phyloP scores from a whole-genome alignment of 2,888 invertebrate genomes.

The Synanthedon myopaeformis region DNA sequence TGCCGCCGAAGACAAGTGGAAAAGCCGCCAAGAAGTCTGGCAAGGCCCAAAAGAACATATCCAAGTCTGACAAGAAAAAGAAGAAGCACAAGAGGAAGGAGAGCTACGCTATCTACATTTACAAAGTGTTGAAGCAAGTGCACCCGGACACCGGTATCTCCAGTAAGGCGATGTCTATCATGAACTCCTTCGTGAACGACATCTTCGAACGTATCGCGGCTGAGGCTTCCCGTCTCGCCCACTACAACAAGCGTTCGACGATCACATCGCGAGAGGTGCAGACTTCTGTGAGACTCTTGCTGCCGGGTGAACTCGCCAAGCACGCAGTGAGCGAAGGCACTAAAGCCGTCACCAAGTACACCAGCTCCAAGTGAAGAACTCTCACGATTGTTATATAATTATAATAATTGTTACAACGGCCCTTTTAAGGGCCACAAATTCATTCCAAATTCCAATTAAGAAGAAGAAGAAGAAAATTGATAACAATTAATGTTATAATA shows the following conservation, averaged over 20 bases:
- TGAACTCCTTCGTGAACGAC: constrained; percentile 80
- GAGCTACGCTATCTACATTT: constrained; percentile 71
- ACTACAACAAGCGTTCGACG: constrained; percentile 74
- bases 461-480: background rate
- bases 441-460: background rate
- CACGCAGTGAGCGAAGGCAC: constrained; percentile 77
- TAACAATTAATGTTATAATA: too few species aligned
- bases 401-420: constrained; percentile 6
- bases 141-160: constrained; percentile 68
- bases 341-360: constrained; percentile 74
- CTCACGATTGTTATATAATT: background rate
- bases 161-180: constrained; percentile 75
- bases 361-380: constrained; percentile 38
- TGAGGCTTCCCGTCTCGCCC: constrained; percentile 73
- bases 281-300: constrained; percentile 74
- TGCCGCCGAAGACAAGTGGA: constrained; percentile 41
- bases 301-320: constrained; percentile 78
- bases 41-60: constrained; percentile 69
- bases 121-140: constrained; percentile 76
- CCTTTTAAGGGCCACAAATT: constrained; percentile 15
- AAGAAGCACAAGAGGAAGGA: constrained; percentile 69
- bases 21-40: constrained; percentile 62
- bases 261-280: constrained; percentile 78
- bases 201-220: constrained; percentile 78
- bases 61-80: constrained; percentile 70